Percentiles rank a stretch among this genome's conserved stretches.
Evolutionary conservation across 2,113 vertebrate species (phyloP).

Genomic region (Barnardius zonarius): DNA sequence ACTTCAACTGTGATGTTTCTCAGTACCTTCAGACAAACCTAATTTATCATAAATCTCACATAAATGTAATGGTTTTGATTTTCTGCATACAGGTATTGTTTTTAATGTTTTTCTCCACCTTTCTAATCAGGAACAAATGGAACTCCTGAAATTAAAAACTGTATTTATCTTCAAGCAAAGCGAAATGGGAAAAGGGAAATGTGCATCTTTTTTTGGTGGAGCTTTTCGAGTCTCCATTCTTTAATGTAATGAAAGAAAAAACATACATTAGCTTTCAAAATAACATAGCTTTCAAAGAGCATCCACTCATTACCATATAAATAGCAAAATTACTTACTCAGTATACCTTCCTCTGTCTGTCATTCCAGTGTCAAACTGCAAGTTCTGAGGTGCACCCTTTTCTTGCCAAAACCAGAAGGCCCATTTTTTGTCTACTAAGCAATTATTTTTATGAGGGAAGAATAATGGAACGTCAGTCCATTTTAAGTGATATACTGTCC

Average conservation of each 20-base stretch:
- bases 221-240: conserved; percentile 1
- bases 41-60: not conserved
- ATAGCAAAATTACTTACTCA: conserved; percentile 27
- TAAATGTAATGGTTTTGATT: not conserved
- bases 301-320: conserved; percentile 29
- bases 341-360: not conserved
- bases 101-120: not conserved
- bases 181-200: not conserved
- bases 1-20: not conserved
- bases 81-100: not conserved
- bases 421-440: not conserved
- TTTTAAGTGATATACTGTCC: not conserved
- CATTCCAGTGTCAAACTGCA: conserved; percentile 7
- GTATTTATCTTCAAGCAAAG: not conserved
- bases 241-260: conserved; percentile 53
- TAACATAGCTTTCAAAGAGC: conserved; percentile 36
- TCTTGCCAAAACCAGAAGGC: not conserved
- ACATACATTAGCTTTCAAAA: not conserved
- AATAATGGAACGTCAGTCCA: not conserved
- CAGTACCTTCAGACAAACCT: not conserved
- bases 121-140: not conserved
- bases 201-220: not conserved
- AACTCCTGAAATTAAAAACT: conserved; percentile 12
- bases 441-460: not conserved
- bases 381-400: not conserved